Base-by-base conservation (phyloP, 2,888 invertebrate species). In the Oscheius sp. region DNA sequence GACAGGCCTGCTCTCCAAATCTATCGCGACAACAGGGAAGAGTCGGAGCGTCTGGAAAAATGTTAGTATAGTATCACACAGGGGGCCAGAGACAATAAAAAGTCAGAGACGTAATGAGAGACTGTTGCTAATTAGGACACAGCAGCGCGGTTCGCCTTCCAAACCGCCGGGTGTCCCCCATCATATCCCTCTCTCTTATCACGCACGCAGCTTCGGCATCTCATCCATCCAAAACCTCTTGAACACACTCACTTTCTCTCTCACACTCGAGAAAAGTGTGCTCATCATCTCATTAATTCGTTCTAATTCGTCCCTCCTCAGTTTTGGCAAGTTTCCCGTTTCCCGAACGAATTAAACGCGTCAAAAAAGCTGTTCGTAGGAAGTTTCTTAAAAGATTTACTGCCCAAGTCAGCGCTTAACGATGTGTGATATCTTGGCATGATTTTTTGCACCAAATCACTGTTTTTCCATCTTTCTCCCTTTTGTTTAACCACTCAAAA, bases 11-110 rank as follows among this genome's bases (percentile, higher is more conserved):
- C 63, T 80, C 79, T 42, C 85, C 85, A 57, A 84, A 82, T 42
- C 83, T 76, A 72, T 85, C 84, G 42, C 82, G 80, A 60, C 85
- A 85, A 70, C 85, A 85, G 58, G 84, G 84, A 5, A 85, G 80
- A 57, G 75, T 68, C n/a, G 42, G 42, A 3, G 42, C 42, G 42
- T 42, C 42, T 42, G 7, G 42, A 42, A 42, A 42, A 42, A 42
- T 3, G 42, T 42, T 42, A 42, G 42, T 42, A 42, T 42, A 42
- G 42, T 42, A 42, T 3, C 42, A 5, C 4, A 42, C 3, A 3
- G 42, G 42, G 42, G 3, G 21, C 21, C 21, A 21, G 7, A 42
- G 42, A 42, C 42, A 42, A 37, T 32, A 55, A 50, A 51, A 13
- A 59, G 42, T 3, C 11, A 29, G 37, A 42, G 62, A n/a, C 53